These are phyloP conservation scores for Zoanthus gigantus DNA, from an alignment of 92 coral and sea anemone species.

Conservation along the genomic window DNA sequence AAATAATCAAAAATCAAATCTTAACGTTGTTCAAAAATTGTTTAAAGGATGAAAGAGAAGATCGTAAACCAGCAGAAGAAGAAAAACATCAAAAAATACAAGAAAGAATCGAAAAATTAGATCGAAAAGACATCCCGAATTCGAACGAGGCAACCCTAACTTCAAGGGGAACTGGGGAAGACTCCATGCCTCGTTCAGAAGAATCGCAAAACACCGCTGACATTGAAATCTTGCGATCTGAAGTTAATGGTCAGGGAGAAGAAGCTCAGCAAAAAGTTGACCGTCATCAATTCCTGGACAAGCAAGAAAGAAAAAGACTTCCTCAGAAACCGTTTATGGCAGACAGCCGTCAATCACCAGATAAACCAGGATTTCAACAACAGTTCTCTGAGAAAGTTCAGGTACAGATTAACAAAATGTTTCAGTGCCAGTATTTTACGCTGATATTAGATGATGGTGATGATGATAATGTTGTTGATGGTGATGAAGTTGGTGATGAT, in stretches of 20 bases:
- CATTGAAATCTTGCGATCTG: conserved; percentile 26
- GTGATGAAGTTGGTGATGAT: too few relatives aligned
- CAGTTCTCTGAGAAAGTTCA: conserved; percentile 9
- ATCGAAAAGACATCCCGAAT: neutral
- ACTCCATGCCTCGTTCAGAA: conserved; percentile 5
- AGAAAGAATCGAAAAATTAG: conserved; percentile 7
- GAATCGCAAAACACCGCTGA: conserved; percentile 17
- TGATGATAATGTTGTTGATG: too few relatives aligned
- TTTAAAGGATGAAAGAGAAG: conserved; percentile 43
- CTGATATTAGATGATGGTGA: neutral
- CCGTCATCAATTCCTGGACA: conserved; percentile 21
- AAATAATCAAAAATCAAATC: neutral
- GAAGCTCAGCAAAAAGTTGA: conserved; percentile 20
- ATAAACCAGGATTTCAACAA: neutral
- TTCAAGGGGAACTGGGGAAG: conserved; percentile 13
- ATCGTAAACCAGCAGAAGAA: conserved; percentile 31
- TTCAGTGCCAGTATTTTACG: neutral
- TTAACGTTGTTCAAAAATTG: neutral
- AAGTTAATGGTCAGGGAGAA: conserved; percentile 4
- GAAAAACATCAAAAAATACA: conserved; percentile 27
- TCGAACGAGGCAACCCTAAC: neutral
- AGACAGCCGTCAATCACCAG: conserved; percentile 15
- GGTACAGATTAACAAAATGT: neutral
- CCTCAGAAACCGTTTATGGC: conserved; percentile 2
- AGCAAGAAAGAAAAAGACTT: conserved; percentile 25